phyloP scores from a whole-genome alignment of 2,113 vertebrate species.

The Psilopogon haemacephalus region DNA sequence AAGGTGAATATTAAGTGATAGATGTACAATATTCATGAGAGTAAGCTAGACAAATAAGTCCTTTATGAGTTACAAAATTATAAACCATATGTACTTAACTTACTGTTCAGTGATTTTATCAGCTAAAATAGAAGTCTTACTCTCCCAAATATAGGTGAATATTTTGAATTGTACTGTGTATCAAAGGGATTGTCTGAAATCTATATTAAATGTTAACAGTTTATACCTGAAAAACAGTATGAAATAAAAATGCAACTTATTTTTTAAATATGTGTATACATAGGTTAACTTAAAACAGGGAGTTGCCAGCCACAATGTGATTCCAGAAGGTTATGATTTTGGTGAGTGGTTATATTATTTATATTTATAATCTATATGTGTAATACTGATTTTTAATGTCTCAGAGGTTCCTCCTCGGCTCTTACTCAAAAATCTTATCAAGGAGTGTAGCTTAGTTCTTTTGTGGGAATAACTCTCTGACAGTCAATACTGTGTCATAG shows the following conservation, averaged over 20 bases:
- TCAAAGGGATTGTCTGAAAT: neutral
- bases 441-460: neutral
- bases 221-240: neutral
- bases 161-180: neutral
- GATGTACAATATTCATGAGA: neutral
- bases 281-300: slow-evolving; percentile 85
- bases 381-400: neutral
- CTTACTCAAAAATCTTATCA: neutral
- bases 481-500: neutral
- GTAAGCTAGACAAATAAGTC: neutral
- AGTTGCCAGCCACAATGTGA: slow-evolving; percentile 73
- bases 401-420: neutral
- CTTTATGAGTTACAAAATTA: neutral
- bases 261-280: neutral
- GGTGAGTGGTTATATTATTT: slow-evolving; percentile 78
- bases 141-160: neutral
- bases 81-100: neutral
- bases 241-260: neutral
- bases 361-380: neutral
- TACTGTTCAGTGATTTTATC: neutral
- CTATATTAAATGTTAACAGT: neutral
- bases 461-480: neutral
- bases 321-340: slow-evolving; percentile 85
- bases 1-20: neutral
- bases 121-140: neutral